phyloP scores from a whole-genome alignment of 2,113 vertebrate genomes.

The Halcyon senegalensis region DNA sequence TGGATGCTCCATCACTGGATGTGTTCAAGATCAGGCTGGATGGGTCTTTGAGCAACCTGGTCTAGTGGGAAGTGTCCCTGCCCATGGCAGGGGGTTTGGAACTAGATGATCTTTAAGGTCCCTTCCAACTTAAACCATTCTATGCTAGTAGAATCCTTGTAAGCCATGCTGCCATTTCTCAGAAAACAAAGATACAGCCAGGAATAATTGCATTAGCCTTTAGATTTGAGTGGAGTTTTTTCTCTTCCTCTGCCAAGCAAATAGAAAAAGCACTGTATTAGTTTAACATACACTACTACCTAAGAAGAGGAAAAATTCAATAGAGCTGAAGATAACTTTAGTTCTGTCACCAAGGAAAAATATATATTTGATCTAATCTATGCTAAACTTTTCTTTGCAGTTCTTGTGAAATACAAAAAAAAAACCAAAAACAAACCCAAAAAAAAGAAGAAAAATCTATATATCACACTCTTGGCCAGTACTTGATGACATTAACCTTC shows the following conservation, averaged over 20 bases:
- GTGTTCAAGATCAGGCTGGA: too few species aligned
- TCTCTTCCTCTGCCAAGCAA: constrained; percentile 4
- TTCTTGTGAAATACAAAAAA: not conserved
- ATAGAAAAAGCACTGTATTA: constrained; percentile 16
- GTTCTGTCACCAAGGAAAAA: constrained; percentile 28
- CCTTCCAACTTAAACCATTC: not conserved
- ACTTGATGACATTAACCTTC: constrained; percentile 6
- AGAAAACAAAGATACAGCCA: not conserved
- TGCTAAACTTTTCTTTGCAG: not conserved
- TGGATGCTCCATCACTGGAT: too few species aligned
- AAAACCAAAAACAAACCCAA: too few species aligned
- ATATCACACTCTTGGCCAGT: not conserved
- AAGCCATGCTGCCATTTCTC: not conserved
- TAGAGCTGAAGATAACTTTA: constrained; percentile 41
- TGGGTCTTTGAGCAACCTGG: too few species aligned
- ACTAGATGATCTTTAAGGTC: not conserved
- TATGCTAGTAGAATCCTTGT: not conserved
- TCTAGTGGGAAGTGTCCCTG: too few species aligned
- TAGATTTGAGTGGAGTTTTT: constrained; percentile 28
- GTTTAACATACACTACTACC: constrained; percentile 31
- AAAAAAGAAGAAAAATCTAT: not conserved
- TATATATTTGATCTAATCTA: constrained; percentile 41
- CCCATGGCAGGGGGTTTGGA: not conserved
- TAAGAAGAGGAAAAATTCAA: constrained; percentile 44
- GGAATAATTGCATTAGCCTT: constrained; percentile 47